Conservation (phyloP, 1,140 invertebrate species). For the Scaptomyza hsui region DNA sequence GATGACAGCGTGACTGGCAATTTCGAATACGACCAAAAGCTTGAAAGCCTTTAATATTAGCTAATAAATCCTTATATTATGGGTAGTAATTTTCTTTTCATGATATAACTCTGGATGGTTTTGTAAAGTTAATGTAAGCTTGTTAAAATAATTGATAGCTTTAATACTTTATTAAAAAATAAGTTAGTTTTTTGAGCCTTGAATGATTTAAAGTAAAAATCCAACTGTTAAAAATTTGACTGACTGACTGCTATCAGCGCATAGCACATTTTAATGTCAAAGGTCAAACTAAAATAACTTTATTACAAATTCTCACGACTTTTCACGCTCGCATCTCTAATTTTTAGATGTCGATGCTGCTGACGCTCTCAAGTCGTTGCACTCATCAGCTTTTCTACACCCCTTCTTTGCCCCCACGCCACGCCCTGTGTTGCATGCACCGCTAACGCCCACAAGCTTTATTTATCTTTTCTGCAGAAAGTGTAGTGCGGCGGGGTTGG, state of each 20-base stretch:
- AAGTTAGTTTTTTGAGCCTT: too few relatives aligned
- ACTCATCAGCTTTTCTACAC: conserved; percentile 61
- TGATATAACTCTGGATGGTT: background rate
- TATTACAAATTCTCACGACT: background rate
- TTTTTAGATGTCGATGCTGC: conserved; percentile 53
- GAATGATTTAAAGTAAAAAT: too few relatives aligned
- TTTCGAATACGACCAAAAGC: background rate
- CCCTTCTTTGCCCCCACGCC: background rate
- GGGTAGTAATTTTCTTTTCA: background rate
- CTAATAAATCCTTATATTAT: background rate
- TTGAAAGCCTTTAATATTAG: background rate
- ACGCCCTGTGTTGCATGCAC: background rate
- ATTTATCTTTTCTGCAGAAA: conserved; percentile 57
- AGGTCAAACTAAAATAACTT: too few relatives aligned
- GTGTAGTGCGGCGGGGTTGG: background rate
- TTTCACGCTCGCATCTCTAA: conserved; percentile 22
- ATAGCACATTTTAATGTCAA: too few relatives aligned
- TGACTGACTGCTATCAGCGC: too few relatives aligned
- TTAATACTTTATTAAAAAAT: too few relatives aligned
- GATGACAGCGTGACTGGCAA: conserved; percentile 18
- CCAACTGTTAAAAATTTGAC: too few relatives aligned
- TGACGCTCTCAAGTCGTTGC: conserved; percentile 75
- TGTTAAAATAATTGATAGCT: background rate
- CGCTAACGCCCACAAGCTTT: conserved; percentile 51
- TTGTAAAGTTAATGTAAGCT: background rate